Conservation (phyloP, 2,113 vertebrate species). For the Lasiurus borealis region DNA sequence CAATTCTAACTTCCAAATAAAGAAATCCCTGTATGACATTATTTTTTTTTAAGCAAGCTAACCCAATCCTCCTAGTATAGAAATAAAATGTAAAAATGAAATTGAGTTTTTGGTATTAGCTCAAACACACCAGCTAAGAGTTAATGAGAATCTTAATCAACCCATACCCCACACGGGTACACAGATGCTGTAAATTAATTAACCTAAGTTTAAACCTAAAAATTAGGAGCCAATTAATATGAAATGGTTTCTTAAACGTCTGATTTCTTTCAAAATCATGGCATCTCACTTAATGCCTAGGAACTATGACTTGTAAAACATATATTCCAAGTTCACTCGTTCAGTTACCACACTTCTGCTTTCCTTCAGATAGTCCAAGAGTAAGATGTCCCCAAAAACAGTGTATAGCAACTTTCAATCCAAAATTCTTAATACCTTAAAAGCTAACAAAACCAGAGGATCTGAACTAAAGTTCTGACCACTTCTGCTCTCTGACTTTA, state of each 20-base stretch:
- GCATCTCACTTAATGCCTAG: background rate
- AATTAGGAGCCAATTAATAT: background rate
- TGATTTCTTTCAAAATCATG: background rate
- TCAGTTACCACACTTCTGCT: background rate
- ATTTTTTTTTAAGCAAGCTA: conserved; percentile 51
- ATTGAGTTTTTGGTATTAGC: background rate
- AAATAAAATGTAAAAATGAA: conserved; percentile 41
- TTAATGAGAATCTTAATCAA: background rate
- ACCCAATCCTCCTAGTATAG: background rate
- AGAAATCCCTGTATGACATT: background rate
- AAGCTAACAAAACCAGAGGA: conserved; percentile 17
- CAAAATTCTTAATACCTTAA: background rate
- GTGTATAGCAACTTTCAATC: background rate
- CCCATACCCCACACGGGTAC: background rate
- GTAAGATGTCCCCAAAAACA: background rate
- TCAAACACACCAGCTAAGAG: conserved; percentile 6
- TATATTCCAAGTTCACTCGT: background rate
- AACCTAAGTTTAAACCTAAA: background rate
- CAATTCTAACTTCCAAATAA: conserved; percentile 7
- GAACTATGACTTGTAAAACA: background rate
- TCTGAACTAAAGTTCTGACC: background rate
- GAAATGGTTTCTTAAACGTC: background rate
- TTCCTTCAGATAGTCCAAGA: background rate
- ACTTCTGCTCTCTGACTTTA: background rate
- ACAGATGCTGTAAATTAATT: background rate